Evolutionary conservation across 1,140 invertebrate genomes (phyloP), one percentile per base, ranked within the genome.

Genomic region (Pseudomyrmex gracilis): DNA sequence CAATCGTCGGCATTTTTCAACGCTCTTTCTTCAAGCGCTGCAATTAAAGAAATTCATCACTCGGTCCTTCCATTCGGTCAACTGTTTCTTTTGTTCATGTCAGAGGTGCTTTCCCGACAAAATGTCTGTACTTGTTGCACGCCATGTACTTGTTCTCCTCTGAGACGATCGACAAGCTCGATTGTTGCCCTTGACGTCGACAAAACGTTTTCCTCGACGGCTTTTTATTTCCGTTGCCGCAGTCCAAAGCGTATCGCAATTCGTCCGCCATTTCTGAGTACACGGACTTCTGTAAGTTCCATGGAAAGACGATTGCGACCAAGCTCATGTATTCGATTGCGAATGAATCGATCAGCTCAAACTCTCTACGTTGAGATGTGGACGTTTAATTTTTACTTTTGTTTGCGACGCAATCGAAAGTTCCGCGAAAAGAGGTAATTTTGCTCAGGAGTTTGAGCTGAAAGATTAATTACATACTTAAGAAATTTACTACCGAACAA

Each of bases 251-350:
- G 85, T 96, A 96, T 85, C 96, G 95, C 84, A 97, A 93, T 92
- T 97, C 96, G 57, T 95, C 95, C 58, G 95, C 95, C 95, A 96
- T 96, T 93, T 96, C 96, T 77, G 95, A 95, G 93, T 95, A 96
- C 85, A 96, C 94, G 58, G 96, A 96, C 63, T 95, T 95, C 96
- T 96, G 95, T 85, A 90, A 91, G 73, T 80, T 67, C 67, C 82
- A 84, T 24, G 73, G 74, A 85, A 87, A 63, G 51, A 71, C 51
- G 60, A 83, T 77, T 85, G 73, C 76, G 73, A 77, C 34, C 13
- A 51, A 34, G 34, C 34, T 70, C 45, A 67, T 34, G 77, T 58
- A 68, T 10, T 20, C 8, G 7, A 47, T 24, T 20, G 17, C 17
- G 13, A 82, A 53, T 45, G 12, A 63, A 22, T 73, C 17, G n/a